Conservation (phyloP, 2,113 vertebrate species). For the Dolichotis patagonum region DNA sequence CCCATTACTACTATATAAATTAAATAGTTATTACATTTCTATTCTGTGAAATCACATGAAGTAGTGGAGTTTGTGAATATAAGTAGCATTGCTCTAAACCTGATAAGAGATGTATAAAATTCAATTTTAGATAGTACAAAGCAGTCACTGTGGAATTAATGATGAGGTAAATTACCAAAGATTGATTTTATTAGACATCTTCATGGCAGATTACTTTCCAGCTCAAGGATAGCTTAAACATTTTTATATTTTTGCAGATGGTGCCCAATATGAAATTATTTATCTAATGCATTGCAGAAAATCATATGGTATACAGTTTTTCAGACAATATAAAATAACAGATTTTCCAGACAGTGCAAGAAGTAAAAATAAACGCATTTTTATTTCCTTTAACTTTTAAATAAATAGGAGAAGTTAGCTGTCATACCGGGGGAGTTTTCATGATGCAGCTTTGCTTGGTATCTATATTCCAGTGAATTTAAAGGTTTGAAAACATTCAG, state of each 20-base stretch:
- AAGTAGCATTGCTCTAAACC: neutral
- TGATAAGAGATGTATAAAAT: constrained; percentile 40
- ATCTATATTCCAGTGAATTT: neutral
- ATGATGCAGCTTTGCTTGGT: neutral
- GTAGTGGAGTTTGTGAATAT: neutral
- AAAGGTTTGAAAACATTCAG: neutral
- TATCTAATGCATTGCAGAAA: constrained; percentile 17
- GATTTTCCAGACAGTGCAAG: neutral
- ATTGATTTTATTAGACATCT: constrained; percentile 49
- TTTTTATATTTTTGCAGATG: constrained; percentile 49
- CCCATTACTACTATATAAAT: neutral
- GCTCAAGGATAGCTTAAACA: constrained; percentile 1
- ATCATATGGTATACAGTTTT: constrained; percentile 3
- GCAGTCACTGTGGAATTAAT: neutral
- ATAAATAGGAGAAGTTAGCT: neutral
- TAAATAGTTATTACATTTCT: neutral
- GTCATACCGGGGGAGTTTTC: neutral
- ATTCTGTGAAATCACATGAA: neutral
- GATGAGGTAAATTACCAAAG: neutral
- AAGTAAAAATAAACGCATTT: constrained; percentile 39
- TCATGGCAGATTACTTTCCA: constrained; percentile 8
- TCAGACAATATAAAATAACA: constrained; percentile 39
- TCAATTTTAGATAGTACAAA: constrained; percentile 17
- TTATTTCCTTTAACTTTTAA: neutral
- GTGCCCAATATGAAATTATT: constrained; percentile 3